phyloP scores from a whole-genome alignment of 2,888 invertebrate genomes.

The Cerastoderma edule region DNA sequence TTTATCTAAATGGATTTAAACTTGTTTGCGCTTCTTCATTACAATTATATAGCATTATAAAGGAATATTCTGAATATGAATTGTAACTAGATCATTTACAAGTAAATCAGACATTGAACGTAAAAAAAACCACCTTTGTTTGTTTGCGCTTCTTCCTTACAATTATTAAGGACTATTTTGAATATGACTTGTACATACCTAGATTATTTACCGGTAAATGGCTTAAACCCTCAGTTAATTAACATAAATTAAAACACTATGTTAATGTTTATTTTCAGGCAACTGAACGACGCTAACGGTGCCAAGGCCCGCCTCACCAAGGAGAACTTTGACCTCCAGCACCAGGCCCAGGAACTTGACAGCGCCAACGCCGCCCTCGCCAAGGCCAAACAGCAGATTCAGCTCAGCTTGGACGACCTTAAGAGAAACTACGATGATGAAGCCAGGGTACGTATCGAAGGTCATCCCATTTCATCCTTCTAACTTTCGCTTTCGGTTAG shows the following conservation, averaged over 20 bases:
- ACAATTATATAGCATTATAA: no score
- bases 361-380: slow-evolving; percentile 98
- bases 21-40: no score
- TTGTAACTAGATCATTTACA: no score
- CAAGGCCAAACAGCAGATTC: slow-evolving; percentile 89
- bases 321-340: slow-evolving; percentile 85
- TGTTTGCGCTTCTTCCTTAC: no score
- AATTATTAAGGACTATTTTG: no score
- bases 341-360: slow-evolving; percentile 95
- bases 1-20: no score
- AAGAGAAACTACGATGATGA: slow-evolving; percentile 82
- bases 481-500: no score
- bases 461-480: no score
- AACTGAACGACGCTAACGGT: slow-evolving; percentile 84
- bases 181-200: no score
- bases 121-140: no score
- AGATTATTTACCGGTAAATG: neutral
- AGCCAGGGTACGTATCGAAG: slow-evolving; percentile 74
- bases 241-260: slow-evolving; percentile 77
- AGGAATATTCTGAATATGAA: no score
- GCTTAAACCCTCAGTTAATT: neutral
- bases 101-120: no score
- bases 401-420: slow-evolving; percentile 80
- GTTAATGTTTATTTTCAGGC: slow-evolving; percentile 84
- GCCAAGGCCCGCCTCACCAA: slow-evolving; percentile 95